A percentile compares a stretch with the other conserved stretches of the same genome.
phyloP scores from a whole-genome alignment of 2,113 vertebrate species.

The Thalassoma bifasciatum region DNA sequence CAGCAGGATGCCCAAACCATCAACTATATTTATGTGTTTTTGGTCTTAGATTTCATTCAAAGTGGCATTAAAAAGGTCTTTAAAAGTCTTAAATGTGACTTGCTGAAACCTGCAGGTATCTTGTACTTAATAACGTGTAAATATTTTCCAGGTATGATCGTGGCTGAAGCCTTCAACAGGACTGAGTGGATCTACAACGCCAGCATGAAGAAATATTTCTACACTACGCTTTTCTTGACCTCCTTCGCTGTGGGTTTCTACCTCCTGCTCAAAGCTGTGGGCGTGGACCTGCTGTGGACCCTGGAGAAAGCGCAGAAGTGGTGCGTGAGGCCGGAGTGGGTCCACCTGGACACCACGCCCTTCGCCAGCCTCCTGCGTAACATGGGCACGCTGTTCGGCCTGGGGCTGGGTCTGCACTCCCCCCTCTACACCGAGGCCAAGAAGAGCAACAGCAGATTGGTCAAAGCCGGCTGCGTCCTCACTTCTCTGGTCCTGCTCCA shows the following conservation, averaged over 20 bases:
- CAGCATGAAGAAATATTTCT: conserved; percentile 88
- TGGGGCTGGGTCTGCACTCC: conserved; percentile 94
- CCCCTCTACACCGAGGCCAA: conserved; percentile 88
- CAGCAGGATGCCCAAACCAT: no score
- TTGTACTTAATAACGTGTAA: neutral
- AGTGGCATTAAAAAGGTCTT: no score
- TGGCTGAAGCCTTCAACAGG: conserved; percentile 90
- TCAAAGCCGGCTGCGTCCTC: conserved; percentile 81
- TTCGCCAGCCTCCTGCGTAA: conserved; percentile 96
- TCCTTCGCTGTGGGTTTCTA: conserved; percentile 93
- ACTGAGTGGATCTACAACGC: conserved; percentile 87
- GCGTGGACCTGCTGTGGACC: conserved; percentile 95
- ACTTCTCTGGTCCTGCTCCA: conserved; percentile 89
- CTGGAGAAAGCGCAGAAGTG: conserved; percentile 91
- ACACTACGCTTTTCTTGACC: conserved; percentile 88
- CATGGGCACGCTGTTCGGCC: conserved; percentile 93
- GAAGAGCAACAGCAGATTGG: conserved; percentile 68
- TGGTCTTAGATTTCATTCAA: no score
- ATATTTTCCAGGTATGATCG: conserved; percentile 86
- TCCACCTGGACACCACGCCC: conserved; percentile 92
- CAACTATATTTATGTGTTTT: no score
- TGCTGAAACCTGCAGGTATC: no score
- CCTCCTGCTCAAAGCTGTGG: conserved; percentile 86
- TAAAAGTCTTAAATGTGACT: no score
- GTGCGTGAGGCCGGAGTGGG: conserved; percentile 91